These are phyloP conservation scores for Spermophilus dauricus DNA, from an alignment of 2,113 vertebrate genomes.

Conservation along the genomic window DNA sequence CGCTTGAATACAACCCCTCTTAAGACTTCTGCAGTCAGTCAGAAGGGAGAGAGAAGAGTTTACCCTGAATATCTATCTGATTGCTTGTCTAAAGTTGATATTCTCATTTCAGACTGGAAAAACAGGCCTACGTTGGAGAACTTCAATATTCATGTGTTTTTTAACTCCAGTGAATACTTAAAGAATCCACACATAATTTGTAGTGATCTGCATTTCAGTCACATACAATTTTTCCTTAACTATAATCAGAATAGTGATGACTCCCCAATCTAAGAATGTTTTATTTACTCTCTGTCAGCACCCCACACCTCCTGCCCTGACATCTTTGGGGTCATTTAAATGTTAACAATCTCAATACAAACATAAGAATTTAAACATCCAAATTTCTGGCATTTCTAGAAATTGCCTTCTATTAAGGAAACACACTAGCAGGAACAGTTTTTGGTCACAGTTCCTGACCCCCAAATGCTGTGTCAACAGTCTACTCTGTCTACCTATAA, in stretches of 20 bases:
- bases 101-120: background rate
- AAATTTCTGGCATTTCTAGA: conserved; percentile 46
- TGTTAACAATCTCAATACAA: background rate
- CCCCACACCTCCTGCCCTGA: background rate
- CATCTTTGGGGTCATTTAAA: background rate
- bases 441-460: background rate
- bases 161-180: background rate
- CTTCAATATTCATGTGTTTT: background rate
- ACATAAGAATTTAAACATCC: background rate
- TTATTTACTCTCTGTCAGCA: background rate
- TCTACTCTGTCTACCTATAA: background rate
- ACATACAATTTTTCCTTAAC: background rate
- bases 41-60: background rate
- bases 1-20: background rate
- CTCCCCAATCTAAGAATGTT: background rate
- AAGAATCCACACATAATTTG: background rate
- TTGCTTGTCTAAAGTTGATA: background rate
- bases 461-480: background rate
- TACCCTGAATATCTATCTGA: background rate
- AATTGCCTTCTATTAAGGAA: background rate
- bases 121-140: background rate
- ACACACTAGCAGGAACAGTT: background rate
- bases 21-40: background rate
- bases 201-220: background rate
- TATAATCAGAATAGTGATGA: background rate